Conservation (phyloP, 2,797 vertebrate genomes). For the Holocentrus rufus region DNA sequence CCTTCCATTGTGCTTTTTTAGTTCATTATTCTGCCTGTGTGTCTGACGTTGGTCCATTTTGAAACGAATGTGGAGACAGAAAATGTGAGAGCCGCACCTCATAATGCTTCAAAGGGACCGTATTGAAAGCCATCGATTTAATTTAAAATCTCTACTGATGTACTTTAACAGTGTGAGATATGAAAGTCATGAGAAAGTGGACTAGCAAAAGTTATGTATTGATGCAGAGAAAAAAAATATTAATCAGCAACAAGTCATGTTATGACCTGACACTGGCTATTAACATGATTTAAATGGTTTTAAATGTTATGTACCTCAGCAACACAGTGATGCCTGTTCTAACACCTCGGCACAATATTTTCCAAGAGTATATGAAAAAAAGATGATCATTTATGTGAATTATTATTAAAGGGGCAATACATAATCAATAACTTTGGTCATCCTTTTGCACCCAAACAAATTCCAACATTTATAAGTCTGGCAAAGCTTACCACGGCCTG, state of each 20-base stretch:
- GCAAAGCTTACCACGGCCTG: background rate
- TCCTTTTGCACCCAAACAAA: constrained; percentile 18
- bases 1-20: constrained; percentile 10
- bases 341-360: too few relatives aligned
- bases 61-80: background rate
- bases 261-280: constrained; percentile 6
- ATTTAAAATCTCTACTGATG: background rate
- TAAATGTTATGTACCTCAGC: background rate
- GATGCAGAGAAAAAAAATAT: background rate
- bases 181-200: background rate
- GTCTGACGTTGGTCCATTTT: background rate
- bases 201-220: too few relatives aligned
- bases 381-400: constrained; percentile 1
- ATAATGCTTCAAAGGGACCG: constrained; percentile 2
- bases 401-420: constrained; percentile 1
- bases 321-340: too few relatives aligned
- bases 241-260: background rate
- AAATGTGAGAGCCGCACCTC: background rate
- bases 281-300: constrained; percentile 15
- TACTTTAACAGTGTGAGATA: background rate
- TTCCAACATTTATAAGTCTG: constrained; percentile 40
- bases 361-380: constrained; percentile 1
- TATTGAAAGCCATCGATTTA: background rate
- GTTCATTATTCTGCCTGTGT: constrained; percentile 3
- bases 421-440: background rate